Percentiles rank a stretch among this genome's conserved stretches.
phyloP scores from a whole-genome alignment of 2,888 invertebrate genomes.

The Conops quadrifasciatus region DNA sequence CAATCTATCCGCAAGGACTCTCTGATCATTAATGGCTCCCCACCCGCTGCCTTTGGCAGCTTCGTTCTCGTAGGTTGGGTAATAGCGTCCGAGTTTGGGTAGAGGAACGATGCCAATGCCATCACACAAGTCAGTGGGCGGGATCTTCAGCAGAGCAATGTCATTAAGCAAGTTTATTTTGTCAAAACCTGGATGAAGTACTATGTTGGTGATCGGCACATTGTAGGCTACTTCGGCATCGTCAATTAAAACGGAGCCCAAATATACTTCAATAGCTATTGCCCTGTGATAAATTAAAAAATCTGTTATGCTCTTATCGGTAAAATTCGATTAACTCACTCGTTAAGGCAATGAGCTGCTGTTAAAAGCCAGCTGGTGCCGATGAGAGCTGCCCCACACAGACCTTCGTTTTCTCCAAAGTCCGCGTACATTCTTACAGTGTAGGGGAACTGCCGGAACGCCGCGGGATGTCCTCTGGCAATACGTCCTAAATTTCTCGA shows the following conservation, averaged over 20 bases:
- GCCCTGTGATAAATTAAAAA: conserved; percentile 33
- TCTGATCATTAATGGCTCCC: too few relatives aligned
- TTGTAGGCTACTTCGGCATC: conserved; percentile 47
- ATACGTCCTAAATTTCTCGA: conserved; percentile 44
- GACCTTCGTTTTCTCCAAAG: too few relatives aligned
- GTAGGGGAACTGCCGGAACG: conserved; percentile 45
- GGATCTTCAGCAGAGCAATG: conserved; percentile 54
- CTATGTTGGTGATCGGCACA: conserved; percentile 48
- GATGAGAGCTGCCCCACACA: conserved; percentile 58
- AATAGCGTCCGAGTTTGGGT: conserved; percentile 46
- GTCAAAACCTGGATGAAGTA: conserved; percentile 61
- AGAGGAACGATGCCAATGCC: conserved; percentile 45
- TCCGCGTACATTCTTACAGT: conserved; percentile 55
- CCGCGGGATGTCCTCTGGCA: conserved; percentile 45
- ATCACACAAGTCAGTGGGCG: conserved; percentile 39
- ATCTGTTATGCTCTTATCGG: not conserved
- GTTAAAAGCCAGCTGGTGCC: conserved; percentile 53
- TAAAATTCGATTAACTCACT: conserved; percentile 43
- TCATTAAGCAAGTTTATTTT: conserved; percentile 50
- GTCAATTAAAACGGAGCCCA: conserved; percentile 53
- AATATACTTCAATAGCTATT: conserved; percentile 48
- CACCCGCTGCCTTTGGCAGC: too few relatives aligned
- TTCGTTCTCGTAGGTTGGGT: conserved; percentile 49
- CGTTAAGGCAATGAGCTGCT: conserved; percentile 57
- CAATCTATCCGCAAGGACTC: too few relatives aligned